Evolutionary conservation across 2,797 vertebrate species (phyloP).

Genomic region (Psittacula echo): DNA sequence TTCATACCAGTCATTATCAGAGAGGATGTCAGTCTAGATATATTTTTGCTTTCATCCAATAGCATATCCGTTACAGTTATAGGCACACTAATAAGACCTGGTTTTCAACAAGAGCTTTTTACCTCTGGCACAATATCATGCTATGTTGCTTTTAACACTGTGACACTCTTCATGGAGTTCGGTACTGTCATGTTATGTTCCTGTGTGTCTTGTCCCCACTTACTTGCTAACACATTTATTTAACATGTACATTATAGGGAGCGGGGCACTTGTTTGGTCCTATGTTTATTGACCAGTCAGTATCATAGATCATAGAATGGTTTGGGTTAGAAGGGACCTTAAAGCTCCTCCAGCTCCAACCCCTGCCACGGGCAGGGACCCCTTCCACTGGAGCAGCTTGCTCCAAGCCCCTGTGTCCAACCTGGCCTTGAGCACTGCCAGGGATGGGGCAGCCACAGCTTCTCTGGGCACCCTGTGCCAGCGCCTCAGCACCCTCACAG

Average conservation of each 20-base stretch:
- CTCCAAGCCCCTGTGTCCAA: background rate
- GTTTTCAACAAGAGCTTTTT: background rate
- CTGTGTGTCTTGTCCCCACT: background rate
- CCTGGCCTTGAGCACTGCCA: no score
- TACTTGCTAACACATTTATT: background rate
- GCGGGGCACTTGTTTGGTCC: background rate
- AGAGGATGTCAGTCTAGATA: background rate
- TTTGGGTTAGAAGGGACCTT: background rate
- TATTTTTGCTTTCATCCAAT: background rate
- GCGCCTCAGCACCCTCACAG: no score
- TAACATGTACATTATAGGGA: background rate
- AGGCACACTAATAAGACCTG: background rate
- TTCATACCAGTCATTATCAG: background rate
- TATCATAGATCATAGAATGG: background rate
- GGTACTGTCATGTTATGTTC: no score
- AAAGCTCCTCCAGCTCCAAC: background rate
- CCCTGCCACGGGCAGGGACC: background rate
- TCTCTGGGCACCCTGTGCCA: no score
- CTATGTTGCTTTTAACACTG: background rate
- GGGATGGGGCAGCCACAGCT: no score
- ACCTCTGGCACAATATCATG: background rate
- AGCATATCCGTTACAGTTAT: background rate
- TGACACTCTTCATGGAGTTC: background rate
- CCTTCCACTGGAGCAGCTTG: accelerated
- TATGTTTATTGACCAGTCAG: background rate